A percentile compares a stretch with the other conserved stretches of the same genome.
Conservation (phyloP, 1,140 invertebrate genomes). For the Caenorhabditis elegans region WBcel235 BX284605.5:11342001-11342500, state of each 20-base stretch:
- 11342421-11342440: too few species aligned
- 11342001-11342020: conserved; percentile 5
- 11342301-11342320: not conserved
- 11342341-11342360: not conserved
- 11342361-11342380: too few species aligned
- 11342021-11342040: not conserved
- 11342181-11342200: not conserved
- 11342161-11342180: not conserved
- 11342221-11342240: not conserved
- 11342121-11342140: not conserved
- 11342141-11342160: not conserved
- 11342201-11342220: not conserved
- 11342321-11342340: too few species aligned
- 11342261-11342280: not conserved
- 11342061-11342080: not conserved
- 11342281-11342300: not conserved
- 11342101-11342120: conserved; percentile 22
- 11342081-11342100: not conserved
- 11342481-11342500: not conserved
- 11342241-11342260: not conserved
- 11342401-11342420: too few species aligned
- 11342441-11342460: too few species aligned
- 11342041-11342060: not conserved
- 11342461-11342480: not conserved
- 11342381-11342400: too few species aligned